Conservation (phyloP, 2,797 vertebrate species). For the Tapirus indicus region DNA sequence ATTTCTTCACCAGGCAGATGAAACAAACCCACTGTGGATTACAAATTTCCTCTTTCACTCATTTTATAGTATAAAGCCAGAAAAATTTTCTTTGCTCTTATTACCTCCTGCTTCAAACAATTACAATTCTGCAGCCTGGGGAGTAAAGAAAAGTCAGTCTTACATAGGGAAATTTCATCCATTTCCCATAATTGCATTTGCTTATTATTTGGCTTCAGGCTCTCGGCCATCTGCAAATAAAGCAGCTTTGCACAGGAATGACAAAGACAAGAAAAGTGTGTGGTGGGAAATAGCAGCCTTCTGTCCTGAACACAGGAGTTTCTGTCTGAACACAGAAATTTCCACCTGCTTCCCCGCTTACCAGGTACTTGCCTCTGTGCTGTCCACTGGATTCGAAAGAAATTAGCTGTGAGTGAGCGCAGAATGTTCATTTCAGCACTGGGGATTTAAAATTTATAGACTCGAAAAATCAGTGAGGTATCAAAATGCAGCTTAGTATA, state of each 20-base stretch:
- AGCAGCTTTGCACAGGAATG: background rate
- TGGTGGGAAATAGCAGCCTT: background rate
- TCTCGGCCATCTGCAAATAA: slow-evolving; percentile 32
- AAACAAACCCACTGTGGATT: background rate
- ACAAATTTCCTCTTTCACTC: slow-evolving; percentile 28
- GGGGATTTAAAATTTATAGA: slow-evolving; percentile 14
- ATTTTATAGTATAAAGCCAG: background rate
- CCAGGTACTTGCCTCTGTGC: background rate
- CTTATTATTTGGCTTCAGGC: slow-evolving; percentile 43
- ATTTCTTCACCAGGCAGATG: slow-evolving; percentile 5
- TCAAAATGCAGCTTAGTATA: background rate
- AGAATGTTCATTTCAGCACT: background rate
- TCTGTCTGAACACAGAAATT: background rate
- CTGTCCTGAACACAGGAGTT: background rate
- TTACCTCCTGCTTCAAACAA: background rate
- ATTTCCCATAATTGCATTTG: background rate
- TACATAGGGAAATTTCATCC: background rate
- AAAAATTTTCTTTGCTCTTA: slow-evolving; percentile 24
- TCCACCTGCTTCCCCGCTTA: background rate
- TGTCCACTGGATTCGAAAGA: background rate
- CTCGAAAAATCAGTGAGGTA: slow-evolving; percentile 23
- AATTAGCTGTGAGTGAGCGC: background rate
- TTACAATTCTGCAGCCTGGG: background rate
- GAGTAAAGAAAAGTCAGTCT: background rate
- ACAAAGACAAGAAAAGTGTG: background rate